Evolutionary conservation across 2,888 invertebrate species (phyloP), one percentile per base, ranked within the genome.

Genomic region (Acleris sparsana): DNA sequence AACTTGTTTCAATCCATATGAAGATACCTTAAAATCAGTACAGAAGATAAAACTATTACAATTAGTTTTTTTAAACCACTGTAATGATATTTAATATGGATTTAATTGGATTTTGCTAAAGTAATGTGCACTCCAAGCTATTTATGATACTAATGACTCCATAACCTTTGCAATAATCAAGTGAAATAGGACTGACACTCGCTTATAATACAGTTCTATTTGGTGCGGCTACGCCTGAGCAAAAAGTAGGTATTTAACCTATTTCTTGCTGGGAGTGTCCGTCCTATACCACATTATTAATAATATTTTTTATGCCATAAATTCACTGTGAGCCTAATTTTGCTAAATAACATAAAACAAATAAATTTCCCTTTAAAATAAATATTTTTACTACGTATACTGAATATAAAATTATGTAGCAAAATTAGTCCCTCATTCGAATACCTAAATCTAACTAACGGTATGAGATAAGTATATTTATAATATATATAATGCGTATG

Each of bases 401-500:
- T 20, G 53, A 62, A 61, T 43, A 25, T 22, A 18, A 53, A 9
- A 49, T 52, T 70, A 70, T 73, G 62, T 75, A 80, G 78, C 83
- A 85, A 80, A 80, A 82, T 81, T 84, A 84, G 79, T 79, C 80
- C 74, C 84, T 83, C 84, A 79, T 73, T 74, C 75, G 75, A 73
- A 78, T 77, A 78, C 77, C 75, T 39, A 85, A 68, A 72, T 84
- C 84, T 83, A 85, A 83, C 87, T 89, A 88, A 88, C 82, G 85
- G 82, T 89, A 89, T 83, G 85, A 88, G 88, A 89, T 86, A 85
- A 83, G 71, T 77, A 77, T 78, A 75, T 84, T 82, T 84, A 85
- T 84, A 74, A 71, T 73, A 74, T 77, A 73, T 72, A 72, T 75
- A 75, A 72, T 74, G 73, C 82, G 81, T 85, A 87, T 80, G 80